Evolutionary conservation across 1,140 invertebrate genomes (phyloP).

Genomic region (Temnothorax longispinosus): DNA sequence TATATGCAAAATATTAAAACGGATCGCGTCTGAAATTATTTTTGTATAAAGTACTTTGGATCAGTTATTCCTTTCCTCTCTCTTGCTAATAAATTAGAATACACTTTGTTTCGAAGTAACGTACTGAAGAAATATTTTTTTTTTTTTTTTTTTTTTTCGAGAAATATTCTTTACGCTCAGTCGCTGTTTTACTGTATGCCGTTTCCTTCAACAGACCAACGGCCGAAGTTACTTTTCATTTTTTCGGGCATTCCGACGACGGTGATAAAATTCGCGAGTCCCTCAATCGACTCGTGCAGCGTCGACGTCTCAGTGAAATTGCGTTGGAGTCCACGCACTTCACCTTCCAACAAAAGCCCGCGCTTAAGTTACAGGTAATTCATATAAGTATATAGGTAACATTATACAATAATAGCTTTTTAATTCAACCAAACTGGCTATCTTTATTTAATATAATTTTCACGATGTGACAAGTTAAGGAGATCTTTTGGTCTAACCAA

Average conservation of each 20-base stretch:
- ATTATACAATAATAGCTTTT: no score
- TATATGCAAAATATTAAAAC: slow-evolving; percentile 16
- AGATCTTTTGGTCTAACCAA: no score
- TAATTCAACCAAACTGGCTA: no score
- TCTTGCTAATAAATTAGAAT: neutral
- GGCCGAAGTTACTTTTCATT: slow-evolving; percentile 88
- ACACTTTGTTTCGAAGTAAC: neutral
- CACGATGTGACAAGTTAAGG: no score
- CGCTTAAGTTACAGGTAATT: slow-evolving; percentile 86
- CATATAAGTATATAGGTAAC: neutral
- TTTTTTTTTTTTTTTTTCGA: neutral
- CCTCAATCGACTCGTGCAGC: slow-evolving; percentile 88
- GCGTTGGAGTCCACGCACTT: slow-evolving; percentile 88
- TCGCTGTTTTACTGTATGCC: slow-evolving; percentile 13
- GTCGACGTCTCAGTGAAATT: slow-evolving; percentile 88
- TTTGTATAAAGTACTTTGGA: neutral
- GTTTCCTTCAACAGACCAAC: slow-evolving; percentile 83
- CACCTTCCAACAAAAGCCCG: slow-evolving; percentile 87
- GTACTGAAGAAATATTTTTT: no score
- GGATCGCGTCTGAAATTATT: neutral
- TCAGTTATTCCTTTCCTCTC: neutral
- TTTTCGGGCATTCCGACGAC: slow-evolving; percentile 87
- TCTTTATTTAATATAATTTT: no score
- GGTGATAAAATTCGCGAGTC: slow-evolving; percentile 88
- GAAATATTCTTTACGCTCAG: neutral